Evolutionary conservation across 2,888 invertebrate species (phyloP).

Genomic region (Pristionchus maxplancki): DNA sequence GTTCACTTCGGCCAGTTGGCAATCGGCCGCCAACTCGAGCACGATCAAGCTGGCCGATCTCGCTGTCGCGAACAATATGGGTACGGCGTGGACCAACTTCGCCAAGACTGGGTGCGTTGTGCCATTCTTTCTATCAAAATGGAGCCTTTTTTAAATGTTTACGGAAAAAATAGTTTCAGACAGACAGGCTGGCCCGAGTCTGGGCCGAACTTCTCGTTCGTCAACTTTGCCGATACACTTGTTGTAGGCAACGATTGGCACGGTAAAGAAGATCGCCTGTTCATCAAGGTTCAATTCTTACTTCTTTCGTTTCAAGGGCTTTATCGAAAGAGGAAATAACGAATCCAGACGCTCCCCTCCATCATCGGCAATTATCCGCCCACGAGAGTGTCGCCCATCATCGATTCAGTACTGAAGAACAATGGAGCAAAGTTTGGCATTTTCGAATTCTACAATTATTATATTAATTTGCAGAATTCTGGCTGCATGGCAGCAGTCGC

Average conservation of each 20-base stretch:
- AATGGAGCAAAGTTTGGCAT: neutral
- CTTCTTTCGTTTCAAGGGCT: neutral
- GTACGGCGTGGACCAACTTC: slow-evolving; percentile 10
- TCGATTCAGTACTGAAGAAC: neutral
- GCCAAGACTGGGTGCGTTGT: neutral
- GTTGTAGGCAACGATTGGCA: neutral
- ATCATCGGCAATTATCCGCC: slow-evolving; percentile 25
- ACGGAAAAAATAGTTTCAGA: neutral
- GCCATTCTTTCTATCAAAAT: neutral
- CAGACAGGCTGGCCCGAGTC: slow-evolving; percentile 28
- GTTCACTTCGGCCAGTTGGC: neutral
- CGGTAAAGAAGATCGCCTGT: slow-evolving; percentile 11
- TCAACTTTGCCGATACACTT: neutral
- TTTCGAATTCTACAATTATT: too few species aligned
- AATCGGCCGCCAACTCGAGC: neutral
- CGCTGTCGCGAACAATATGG: slow-evolving; percentile 20
- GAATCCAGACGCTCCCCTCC: neutral
- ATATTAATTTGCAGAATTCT: neutral
- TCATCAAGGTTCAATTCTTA: neutral
- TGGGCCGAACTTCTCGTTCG: neutral
- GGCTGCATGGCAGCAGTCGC: slow-evolving; percentile 5
- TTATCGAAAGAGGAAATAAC: neutral
- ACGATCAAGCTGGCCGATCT: neutral
- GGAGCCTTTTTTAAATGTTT: too few species aligned
- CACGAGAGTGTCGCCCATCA: slow-evolving; percentile 14